Evolutionary conservation across 2,113 vertebrate genomes (phyloP).

Genomic region (Shinisaurus crocodilurus): DNA sequence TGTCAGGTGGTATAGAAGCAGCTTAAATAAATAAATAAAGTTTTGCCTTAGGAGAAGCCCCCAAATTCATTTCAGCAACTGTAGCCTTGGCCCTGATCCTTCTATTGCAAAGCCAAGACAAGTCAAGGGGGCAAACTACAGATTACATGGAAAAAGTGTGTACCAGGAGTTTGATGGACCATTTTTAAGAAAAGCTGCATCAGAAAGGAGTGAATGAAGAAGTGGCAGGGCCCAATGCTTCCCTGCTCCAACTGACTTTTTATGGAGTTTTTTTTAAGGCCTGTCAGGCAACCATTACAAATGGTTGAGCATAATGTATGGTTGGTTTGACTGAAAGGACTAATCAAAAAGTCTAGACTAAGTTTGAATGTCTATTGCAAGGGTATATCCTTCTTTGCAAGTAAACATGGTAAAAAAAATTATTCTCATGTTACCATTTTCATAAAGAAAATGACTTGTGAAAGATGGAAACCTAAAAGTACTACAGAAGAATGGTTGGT

Average conservation of each 20-base stretch:
- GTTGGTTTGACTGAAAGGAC: not conserved
- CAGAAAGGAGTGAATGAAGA: not conserved
- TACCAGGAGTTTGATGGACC: too few species aligned
- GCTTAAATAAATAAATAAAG: not conserved
- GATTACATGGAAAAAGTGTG: not conserved
- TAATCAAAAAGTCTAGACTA: not conserved
- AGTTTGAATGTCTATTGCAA: not conserved
- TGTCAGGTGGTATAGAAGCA: too few species aligned
- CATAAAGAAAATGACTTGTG: not conserved
- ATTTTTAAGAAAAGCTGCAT: not conserved
- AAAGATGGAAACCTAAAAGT: not conserved
- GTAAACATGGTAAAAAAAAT: not conserved
- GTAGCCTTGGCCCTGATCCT: not conserved
- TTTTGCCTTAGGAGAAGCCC: not conserved
- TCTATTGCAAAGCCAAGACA: not conserved
- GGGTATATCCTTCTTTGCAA: not conserved
- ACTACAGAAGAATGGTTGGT: not conserved
- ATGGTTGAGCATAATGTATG: too few species aligned
- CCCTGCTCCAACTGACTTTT: not conserved
- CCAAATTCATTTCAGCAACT: not conserved
- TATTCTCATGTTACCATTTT: not conserved
- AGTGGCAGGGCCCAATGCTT: not conserved
- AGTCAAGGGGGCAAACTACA: not conserved
- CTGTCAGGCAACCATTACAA: too few species aligned
- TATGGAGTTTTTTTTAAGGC: too few species aligned